These are phyloP conservation scores for Leucophenga maculata DNA, from an alignment of 2,888 invertebrate species.

Conservation along the genomic window DNA sequence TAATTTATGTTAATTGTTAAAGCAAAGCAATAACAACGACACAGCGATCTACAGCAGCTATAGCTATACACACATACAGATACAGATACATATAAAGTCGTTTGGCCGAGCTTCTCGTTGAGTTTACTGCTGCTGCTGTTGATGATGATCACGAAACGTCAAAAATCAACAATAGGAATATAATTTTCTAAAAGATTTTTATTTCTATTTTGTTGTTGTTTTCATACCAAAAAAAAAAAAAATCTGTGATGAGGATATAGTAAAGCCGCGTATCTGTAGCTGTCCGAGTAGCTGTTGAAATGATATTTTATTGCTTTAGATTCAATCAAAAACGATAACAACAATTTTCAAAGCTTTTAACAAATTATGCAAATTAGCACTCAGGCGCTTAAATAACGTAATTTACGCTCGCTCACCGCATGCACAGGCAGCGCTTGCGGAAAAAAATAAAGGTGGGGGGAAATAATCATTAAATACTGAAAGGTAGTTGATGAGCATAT, in stretches of 20 bases:
- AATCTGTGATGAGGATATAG: neutral
- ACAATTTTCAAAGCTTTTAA: constrained; percentile 38
- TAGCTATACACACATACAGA: neutral
- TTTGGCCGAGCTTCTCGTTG: neutral
- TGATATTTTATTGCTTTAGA: constrained; percentile 43
- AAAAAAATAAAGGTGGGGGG: no score
- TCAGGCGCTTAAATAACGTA: constrained; percentile 45
- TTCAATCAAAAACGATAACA: constrained; percentile 43
- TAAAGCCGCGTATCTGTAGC: neutral
- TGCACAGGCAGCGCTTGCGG: no score
- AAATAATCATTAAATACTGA: no score
- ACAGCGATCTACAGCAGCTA: neutral
- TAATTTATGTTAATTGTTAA: constrained; percentile 56
- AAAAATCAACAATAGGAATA: constrained; percentile 42
- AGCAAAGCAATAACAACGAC: constrained; percentile 14
- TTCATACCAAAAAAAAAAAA: constrained; percentile 14
- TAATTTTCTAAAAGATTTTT: constrained; percentile 38
- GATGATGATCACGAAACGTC: constrained; percentile 48
- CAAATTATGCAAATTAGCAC: constrained; percentile 46
- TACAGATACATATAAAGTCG: no score
- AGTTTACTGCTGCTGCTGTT: neutral
- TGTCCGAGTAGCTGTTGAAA: constrained; percentile 34
- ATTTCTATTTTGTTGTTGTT: constrained; percentile 28
- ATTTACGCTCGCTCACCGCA: constrained; percentile 35
- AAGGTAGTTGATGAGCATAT: no score